Percentiles rank a stretch among this genome's conserved stretches.
Evolutionary conservation across 2,113 vertebrate species (phyloP).

Genomic region (Chamaetylas fuelleborni): DNA sequence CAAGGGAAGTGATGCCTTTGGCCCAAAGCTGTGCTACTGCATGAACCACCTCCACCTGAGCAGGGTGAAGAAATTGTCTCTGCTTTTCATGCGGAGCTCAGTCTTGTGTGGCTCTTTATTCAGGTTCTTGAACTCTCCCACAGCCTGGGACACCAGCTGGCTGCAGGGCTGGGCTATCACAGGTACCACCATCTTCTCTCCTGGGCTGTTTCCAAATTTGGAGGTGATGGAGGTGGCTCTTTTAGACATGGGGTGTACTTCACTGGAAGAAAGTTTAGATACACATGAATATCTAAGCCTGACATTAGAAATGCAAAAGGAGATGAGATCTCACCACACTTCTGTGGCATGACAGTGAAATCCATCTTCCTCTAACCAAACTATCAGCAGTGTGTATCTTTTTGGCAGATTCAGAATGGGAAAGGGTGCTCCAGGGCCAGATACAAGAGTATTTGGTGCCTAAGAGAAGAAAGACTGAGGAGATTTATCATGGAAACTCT

Average conservation of each 20-base stretch:
- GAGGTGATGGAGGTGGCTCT: not conserved
- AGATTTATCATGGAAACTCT: not conserved
- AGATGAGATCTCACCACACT: not conserved
- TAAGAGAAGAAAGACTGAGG: not conserved
- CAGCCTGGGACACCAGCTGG: fast-evolving
- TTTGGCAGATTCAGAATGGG: not conserved
- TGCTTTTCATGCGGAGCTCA: not conserved
- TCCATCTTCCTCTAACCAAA: not conserved
- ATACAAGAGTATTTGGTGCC: not conserved
- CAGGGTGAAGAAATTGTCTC: not conserved
- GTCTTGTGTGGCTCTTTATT: not conserved
- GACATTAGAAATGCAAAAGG: not conserved
- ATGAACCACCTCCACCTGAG: not conserved
- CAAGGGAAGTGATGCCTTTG: not conserved
- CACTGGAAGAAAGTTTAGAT: not conserved
- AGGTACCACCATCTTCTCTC: not conserved
- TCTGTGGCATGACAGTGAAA: not conserved
- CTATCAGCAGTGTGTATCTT: not conserved
- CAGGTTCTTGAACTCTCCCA: not conserved
- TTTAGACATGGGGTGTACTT: not conserved
- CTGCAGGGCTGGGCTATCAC: not conserved
- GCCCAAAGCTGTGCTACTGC: not conserved
- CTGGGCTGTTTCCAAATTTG: not conserved
- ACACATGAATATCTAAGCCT: not conserved
- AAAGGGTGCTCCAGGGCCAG: not conserved